Percentiles rank a stretch among this genome's conserved stretches.
Evolutionary conservation across 1,140 invertebrate genomes (phyloP).

Genomic region (Achatina immaculata): DNA sequence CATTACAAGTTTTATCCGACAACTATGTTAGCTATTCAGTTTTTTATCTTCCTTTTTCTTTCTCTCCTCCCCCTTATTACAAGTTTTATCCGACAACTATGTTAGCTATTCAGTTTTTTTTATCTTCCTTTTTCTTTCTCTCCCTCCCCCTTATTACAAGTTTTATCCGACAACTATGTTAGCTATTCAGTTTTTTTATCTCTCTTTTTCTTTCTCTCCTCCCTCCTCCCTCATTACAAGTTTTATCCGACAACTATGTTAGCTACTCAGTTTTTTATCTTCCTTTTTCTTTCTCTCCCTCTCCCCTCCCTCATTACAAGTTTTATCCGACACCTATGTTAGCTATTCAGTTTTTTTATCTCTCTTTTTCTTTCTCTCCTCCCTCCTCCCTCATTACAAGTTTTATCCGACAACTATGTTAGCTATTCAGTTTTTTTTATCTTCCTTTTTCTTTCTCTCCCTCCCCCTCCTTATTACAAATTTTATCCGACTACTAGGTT

Average conservation of each 20-base stretch:
- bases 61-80: not conserved
- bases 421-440: too few relatives aligned
- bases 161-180: not conserved
- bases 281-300: conserved; percentile 2
- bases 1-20: too few relatives aligned
- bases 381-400: conserved; percentile 5
- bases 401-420: too few relatives aligned
- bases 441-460: conserved; percentile 1
- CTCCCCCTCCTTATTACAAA: not conserved
- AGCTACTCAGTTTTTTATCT: not conserved
- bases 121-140: not conserved
- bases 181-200: not conserved
- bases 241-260: too few relatives aligned
- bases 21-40: too few relatives aligned
- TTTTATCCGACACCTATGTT: too few relatives aligned
- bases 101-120: not conserved
- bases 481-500: not conserved
- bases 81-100: not conserved
- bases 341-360: not conserved
- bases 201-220: conserved; percentile 32
- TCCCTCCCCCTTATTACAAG: not conserved
- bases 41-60: conserved; percentile 1
- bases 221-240: not conserved
- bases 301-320: not conserved
- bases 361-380: conserved; percentile 13